A percentile compares a stretch with the other conserved stretches of the same genome.
Conservation (phyloP, 2,113 vertebrate species). For the Ptyas mucosa region DNA sequence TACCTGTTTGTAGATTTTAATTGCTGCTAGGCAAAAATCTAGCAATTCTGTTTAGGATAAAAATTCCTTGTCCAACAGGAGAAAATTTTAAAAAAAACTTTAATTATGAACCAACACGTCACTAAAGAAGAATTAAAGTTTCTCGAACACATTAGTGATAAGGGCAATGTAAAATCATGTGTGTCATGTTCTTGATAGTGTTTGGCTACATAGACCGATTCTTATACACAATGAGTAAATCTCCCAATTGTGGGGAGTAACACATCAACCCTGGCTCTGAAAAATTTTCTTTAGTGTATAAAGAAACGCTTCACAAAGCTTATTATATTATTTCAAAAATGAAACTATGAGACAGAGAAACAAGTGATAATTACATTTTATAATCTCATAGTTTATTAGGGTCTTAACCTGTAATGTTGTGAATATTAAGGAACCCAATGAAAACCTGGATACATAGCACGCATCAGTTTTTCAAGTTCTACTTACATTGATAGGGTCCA, state of each 20-base stretch:
- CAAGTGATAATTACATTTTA: neutral
- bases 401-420: neutral
- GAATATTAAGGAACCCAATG: neutral
- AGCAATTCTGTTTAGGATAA: neutral
- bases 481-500: conserved; percentile 55
- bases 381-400: neutral
- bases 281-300: neutral
- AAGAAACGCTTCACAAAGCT: neutral
- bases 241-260: neutral
- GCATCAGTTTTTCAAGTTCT: conserved; percentile 31
- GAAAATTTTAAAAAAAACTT: neutral
- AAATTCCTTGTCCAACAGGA: neutral
- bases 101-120: neutral
- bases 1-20: neutral
- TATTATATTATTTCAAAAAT: neutral
- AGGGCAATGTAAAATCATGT: neutral
- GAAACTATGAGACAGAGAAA: neutral
- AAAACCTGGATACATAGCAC: conserved; percentile 23
- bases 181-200: neutral
- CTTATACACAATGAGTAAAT: neutral
- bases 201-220: neutral
- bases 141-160: neutral
- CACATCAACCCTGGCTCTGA: neutral
- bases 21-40: neutral
- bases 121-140: neutral